These are phyloP conservation scores for Drosophila yooni DNA, from an alignment of 2,888 invertebrate species.

Conservation along the genomic window DNA sequence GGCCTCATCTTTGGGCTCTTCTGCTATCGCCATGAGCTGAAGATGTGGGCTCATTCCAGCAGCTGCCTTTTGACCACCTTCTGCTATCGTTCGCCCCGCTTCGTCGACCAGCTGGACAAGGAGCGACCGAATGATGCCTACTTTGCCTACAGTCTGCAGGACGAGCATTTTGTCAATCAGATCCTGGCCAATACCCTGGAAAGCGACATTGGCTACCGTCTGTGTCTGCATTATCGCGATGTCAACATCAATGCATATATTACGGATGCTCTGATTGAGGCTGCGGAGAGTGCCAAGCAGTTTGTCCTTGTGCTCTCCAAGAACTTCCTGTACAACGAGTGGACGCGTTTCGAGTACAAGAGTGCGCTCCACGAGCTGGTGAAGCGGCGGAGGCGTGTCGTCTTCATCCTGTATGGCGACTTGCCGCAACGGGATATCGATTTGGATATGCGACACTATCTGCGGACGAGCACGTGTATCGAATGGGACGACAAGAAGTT, in stretches of 20 bases:
- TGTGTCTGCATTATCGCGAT: slow-evolving; percentile 96
- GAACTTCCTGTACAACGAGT: slow-evolving; percentile 97
- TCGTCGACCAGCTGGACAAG: slow-evolving; percentile 87
- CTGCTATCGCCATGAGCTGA: slow-evolving; percentile 92
- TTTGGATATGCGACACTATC: slow-evolving; percentile 94
- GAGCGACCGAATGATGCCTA: slow-evolving; percentile 96
- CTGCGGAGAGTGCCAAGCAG: slow-evolving; percentile 95
- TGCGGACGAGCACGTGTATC: slow-evolving; percentile 95
- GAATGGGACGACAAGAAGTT: slow-evolving; percentile 97
- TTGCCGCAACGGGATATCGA: slow-evolving; percentile 95
- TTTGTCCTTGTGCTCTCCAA: slow-evolving; percentile 96
- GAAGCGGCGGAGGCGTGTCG: slow-evolving; percentile 93
- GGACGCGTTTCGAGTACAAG: slow-evolving; percentile 97
- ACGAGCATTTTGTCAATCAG: slow-evolving; percentile 95
- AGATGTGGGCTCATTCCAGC: slow-evolving; percentile 94
- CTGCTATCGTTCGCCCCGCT: slow-evolving; percentile 93
- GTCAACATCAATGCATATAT: slow-evolving; percentile 95
- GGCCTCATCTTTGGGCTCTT: slow-evolving; percentile 91
- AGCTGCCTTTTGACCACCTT: slow-evolving; percentile 93
- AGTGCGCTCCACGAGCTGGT: slow-evolving; percentile 96
- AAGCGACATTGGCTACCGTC: slow-evolving; percentile 92
- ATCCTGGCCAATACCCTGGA: slow-evolving; percentile 95
- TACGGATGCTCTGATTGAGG: slow-evolving; percentile 96
- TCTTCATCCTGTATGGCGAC: slow-evolving; percentile 95
- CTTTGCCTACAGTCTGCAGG: slow-evolving; percentile 96